phyloP scores from a whole-genome alignment of 2,888 invertebrate species.

The Escarpia spicata region DNA sequence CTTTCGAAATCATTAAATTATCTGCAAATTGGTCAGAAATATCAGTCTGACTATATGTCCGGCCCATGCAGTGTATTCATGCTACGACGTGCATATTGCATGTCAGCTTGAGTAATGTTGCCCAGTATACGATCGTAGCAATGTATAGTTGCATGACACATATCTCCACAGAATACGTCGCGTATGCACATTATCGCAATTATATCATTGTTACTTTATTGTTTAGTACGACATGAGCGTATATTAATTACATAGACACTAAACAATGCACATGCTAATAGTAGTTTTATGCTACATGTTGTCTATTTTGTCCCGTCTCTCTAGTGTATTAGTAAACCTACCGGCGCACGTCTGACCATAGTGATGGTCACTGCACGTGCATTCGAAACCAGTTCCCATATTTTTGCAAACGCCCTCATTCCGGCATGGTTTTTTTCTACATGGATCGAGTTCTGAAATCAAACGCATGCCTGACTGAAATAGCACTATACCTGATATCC shows the following conservation, averaged over 20 bases:
- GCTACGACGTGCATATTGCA: not conserved
- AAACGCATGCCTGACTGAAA: not conserved
- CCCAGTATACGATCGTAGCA: not conserved
- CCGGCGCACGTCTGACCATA: not conserved
- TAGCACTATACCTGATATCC: not conserved
- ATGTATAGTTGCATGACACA: not conserved
- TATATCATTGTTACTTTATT: not conserved
- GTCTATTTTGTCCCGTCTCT: not conserved
- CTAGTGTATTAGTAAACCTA: not conserved
- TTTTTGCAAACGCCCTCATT: not conserved
- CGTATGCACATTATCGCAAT: too few relatives aligned
- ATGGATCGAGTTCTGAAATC: not conserved
- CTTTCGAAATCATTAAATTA: not conserved
- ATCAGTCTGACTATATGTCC: not conserved
- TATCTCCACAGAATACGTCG: not conserved
- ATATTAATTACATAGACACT: not conserved
- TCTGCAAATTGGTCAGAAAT: not conserved
- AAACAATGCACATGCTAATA: not conserved
- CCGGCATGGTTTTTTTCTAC: not conserved
- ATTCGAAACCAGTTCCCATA: not conserved
- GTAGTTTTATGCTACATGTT: not conserved
- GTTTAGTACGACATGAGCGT: not conserved
- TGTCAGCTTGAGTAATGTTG: not conserved
- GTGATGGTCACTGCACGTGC: not conserved
- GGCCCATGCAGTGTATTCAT: not conserved